These are phyloP conservation scores for Regulus satrapa DNA, from an alignment of 2,113 vertebrate genomes.

Conservation along the genomic window DNA sequence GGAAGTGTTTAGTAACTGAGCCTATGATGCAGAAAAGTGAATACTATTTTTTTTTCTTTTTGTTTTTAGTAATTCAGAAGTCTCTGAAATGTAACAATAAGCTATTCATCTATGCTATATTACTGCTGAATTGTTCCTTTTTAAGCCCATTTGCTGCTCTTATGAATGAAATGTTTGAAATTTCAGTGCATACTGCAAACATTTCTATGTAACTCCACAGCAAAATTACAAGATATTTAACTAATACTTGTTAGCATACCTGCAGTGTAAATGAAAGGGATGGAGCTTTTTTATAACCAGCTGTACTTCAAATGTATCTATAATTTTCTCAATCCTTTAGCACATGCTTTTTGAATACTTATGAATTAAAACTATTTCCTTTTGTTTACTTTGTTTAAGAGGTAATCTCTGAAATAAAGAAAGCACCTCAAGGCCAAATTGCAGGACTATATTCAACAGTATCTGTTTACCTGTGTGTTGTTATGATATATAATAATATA, in stretches of 20 bases:
- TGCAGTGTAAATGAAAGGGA: not conserved
- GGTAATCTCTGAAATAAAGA: not conserved
- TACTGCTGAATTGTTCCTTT: not conserved
- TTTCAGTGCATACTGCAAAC: not conserved
- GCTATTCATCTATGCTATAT: not conserved
- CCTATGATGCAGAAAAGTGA: not conserved
- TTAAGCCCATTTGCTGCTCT: not conserved
- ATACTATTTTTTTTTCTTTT: no score
- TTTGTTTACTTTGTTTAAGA: not conserved
- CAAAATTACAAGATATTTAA: not conserved
- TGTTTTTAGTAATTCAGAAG: no score
- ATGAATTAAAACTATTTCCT: not conserved
- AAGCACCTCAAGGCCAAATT: not conserved
- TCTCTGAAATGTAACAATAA: not conserved
- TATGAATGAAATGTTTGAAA: not conserved
- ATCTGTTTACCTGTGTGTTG: not conserved
- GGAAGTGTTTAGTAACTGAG: not conserved
- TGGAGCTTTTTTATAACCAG: not conserved
- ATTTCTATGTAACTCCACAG: not conserved
- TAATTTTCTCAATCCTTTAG: not conserved
- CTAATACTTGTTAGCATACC: not conserved
- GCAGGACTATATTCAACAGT: not conserved
- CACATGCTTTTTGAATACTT: not conserved
- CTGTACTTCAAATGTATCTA: not conserved
- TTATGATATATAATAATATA: not conserved